phyloP scores from a whole-genome alignment of 2,888 invertebrate genomes.

The Callosobruchus maculatus region DNA sequence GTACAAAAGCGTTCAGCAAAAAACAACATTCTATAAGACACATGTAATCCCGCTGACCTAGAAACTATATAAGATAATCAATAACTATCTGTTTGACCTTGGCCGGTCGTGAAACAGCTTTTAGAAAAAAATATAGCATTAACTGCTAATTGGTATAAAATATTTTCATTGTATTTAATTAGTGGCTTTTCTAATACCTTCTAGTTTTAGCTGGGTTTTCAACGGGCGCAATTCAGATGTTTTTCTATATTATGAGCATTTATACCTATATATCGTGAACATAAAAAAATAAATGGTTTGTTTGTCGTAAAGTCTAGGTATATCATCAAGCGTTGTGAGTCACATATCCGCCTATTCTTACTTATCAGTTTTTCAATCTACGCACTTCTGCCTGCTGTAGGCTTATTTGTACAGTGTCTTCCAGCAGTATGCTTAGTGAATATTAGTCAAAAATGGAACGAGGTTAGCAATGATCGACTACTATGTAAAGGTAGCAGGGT shows the following conservation, averaged over 20 bases:
- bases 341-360: not conserved
- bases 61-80: conserved; percentile 34
- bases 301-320: not conserved
- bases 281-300: not conserved
- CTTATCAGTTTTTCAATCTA: too few relatives aligned
- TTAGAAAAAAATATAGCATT: conserved; percentile 4
- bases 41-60: conserved; percentile 31
- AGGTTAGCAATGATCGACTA: too few relatives aligned
- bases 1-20: conserved; percentile 12
- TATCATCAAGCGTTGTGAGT: not conserved
- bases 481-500: too few relatives aligned
- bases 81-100: conserved; percentile 32
- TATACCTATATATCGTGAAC: not conserved
- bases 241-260: not conserved
- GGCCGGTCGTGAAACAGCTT: conserved; percentile 20
- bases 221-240: not conserved
- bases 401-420: too few relatives aligned
- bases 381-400: too few relatives aligned
- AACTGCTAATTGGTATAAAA: conserved; percentile 3
- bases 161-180: not conserved
- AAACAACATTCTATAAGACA: conserved; percentile 25
- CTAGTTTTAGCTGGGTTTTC: not conserved
- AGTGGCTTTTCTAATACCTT: not conserved
- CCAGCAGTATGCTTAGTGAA: too few relatives aligned
- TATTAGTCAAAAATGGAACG: too few relatives aligned